Conservation (phyloP, 2,797 vertebrate species). For the Thalassophryne amazonica region DNA sequence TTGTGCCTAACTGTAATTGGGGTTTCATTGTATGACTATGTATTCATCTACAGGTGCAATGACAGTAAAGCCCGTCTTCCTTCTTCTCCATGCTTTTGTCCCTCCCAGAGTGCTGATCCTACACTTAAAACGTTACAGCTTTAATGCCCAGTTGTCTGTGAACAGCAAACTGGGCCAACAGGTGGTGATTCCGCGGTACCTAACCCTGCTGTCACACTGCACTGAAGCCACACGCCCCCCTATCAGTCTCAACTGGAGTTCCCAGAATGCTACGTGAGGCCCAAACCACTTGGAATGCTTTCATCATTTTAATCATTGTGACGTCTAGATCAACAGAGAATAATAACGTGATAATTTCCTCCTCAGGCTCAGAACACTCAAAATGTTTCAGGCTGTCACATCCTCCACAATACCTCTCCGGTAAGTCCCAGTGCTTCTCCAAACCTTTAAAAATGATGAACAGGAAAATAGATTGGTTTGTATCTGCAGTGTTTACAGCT, state of each 20-base stretch:
- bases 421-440: constrained; percentile 44
- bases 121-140: constrained; percentile 97
- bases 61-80: too few relatives aligned
- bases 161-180: constrained; percentile 98
- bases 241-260: constrained; percentile 83
- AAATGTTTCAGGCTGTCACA: constrained; percentile 89
- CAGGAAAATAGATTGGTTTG: neutral
- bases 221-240: constrained; percentile 88
- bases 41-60: too few relatives aligned
- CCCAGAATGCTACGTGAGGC: constrained; percentile 84
- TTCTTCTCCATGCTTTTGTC: too few relatives aligned
- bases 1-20: too few relatives aligned
- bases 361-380: constrained; percentile 89
- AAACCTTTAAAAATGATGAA: neutral
- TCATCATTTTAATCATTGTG: too few relatives aligned
- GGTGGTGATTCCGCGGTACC: constrained; percentile 92
- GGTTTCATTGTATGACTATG: too few relatives aligned
- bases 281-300: neutral
- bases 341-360: too few relatives aligned
- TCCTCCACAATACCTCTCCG: constrained; percentile 65
- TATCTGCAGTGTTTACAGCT: neutral
- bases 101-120: constrained; percentile 90
- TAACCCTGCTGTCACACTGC: constrained; percentile 92
- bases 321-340: too few relatives aligned
- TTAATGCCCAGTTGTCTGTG: constrained; percentile 92